A percentile compares a stretch with the other conserved stretches of the same genome.
Evolutionary conservation across 2,113 vertebrate genomes (phyloP).

Genomic region (Dasyurus viverrinus): DNA sequence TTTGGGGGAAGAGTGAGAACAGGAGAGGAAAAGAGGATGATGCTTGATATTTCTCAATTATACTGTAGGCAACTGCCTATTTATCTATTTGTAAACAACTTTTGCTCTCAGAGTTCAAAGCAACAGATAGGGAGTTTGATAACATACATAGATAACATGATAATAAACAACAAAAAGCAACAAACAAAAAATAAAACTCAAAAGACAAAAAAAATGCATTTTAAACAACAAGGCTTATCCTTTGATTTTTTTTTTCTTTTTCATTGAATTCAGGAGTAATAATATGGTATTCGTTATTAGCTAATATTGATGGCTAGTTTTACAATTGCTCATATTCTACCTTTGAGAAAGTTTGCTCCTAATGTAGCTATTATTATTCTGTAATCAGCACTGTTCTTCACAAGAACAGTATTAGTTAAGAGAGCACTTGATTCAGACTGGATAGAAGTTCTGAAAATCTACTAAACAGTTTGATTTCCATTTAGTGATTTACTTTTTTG

Average conservation of each 20-base stretch:
- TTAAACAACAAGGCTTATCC: not conserved
- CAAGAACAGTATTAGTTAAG: not conserved
- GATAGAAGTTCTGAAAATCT: not conserved
- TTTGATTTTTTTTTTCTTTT: not conserved
- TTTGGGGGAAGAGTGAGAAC: not conserved
- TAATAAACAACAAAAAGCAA: not conserved
- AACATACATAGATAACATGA: not conserved
- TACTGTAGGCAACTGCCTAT: not conserved
- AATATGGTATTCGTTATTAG: not conserved
- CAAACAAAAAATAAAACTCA: not conserved
- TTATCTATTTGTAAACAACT: not conserved
- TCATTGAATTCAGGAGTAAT: not conserved
- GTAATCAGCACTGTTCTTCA: not conserved
- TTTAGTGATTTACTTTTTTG: not conserved
- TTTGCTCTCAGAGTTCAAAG: not conserved
- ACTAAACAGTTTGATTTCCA: not conserved
- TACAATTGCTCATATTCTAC: not conserved
- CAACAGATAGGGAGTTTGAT: not conserved
- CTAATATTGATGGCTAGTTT: not conserved
- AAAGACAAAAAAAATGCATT: not conserved
- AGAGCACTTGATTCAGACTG: not conserved
- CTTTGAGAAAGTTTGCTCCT: not conserved
- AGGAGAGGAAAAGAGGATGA: not conserved
- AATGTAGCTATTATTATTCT: not conserved
- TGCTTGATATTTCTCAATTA: not conserved